phyloP scores from a whole-genome alignment of 2,797 vertebrate species.

The Etheostoma nigrum region DNA sequence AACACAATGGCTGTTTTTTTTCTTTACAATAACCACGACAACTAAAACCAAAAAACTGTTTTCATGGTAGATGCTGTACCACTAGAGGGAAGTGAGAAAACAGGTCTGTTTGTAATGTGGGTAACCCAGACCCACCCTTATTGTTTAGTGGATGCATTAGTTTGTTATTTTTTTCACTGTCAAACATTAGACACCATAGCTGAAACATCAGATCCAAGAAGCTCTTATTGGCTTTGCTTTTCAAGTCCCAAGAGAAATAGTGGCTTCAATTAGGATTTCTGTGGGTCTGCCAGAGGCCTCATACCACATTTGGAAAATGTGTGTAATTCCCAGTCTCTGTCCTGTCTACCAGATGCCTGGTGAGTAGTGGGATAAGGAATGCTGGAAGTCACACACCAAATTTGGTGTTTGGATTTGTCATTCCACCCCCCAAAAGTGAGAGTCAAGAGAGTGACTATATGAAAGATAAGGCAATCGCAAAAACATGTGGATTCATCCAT shows the following conservation, averaged over 20 bases:
- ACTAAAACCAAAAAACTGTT: background rate
- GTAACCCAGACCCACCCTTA: background rate
- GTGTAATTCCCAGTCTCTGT: conserved; percentile 26
- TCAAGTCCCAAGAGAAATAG: conserved; percentile 9
- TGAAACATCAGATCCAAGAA: background rate
- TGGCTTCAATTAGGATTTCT: conserved; percentile 10
- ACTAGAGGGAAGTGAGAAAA: background rate
- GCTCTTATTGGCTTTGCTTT: background rate
- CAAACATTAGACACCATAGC: background rate
- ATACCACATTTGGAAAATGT: conserved; percentile 38
- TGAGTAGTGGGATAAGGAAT: conserved; percentile 76
- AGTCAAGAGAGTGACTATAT: background rate
- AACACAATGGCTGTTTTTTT: background rate
- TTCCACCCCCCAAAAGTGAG: background rate
- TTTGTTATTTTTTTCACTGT: background rate
- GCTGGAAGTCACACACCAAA: conserved; percentile 50
- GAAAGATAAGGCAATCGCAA: background rate
- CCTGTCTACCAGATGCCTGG: conserved; percentile 42
- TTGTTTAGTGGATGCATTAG: background rate
- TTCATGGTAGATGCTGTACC: background rate
- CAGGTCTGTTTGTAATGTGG: conserved; percentile 12
- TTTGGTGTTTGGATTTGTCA: conserved; percentile 66
- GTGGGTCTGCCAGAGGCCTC: conserved; percentile 1
- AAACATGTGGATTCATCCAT: too few species aligned
- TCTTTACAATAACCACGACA: background rate